Conservation (phyloP, 1,140 invertebrate genomes). For the Ceratina calcarata region DNA sequence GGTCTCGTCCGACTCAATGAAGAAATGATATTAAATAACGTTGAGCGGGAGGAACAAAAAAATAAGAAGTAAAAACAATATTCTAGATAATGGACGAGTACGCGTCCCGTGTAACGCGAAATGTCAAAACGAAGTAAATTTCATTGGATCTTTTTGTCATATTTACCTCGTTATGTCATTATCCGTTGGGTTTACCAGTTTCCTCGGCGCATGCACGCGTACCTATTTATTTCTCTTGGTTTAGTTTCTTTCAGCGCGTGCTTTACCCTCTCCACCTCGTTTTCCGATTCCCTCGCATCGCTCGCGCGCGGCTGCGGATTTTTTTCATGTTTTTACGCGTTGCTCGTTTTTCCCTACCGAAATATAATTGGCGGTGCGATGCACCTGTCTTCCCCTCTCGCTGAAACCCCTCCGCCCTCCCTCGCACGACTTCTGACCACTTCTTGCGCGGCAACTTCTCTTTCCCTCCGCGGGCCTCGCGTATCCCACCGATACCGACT, state of each 20-base stretch:
- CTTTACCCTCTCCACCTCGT: neutral
- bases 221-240: slow-evolving; percentile 21
- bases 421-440: slow-evolving; percentile 36
- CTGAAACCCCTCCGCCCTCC: slow-evolving; percentile 26
- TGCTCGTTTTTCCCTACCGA: slow-evolving; percentile 77
- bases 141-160: neutral
- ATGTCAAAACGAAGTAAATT: no score
- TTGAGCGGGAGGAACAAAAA: no score
- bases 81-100: no score
- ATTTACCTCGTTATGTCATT: neutral
- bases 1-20: no score
- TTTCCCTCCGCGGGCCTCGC: slow-evolving; percentile 8
- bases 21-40: no score
- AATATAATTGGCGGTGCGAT: slow-evolving; percentile 81
- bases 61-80: no score
- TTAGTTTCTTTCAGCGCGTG: slow-evolving; percentile 32
- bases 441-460: slow-evolving; percentile 58
- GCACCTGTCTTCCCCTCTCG: slow-evolving; percentile 77
- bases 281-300: slow-evolving; percentile 34
- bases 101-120: no score
- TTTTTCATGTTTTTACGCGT: slow-evolving; percentile 73
- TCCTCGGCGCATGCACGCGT: neutral
- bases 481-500: slow-evolving; percentile 59
- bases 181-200: slow-evolving; percentile 1
- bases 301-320: slow-evolving; percentile 58